Evolutionary conservation across 2,888 invertebrate genomes (phyloP), one percentile per base, ranked within the genome.

Genomic region (Calephelis perditalis): DNA sequence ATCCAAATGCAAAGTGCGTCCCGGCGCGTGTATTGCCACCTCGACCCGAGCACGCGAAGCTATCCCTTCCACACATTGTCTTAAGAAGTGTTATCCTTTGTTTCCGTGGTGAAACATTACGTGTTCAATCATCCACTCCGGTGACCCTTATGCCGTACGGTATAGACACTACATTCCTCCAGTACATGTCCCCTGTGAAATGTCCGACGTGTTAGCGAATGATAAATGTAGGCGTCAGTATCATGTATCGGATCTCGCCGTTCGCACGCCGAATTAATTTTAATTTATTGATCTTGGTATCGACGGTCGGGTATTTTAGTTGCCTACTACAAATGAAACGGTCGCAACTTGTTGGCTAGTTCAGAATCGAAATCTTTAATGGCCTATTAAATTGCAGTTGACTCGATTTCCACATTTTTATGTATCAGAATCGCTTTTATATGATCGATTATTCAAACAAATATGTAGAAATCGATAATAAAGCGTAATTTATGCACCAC

Each of bases 211-310:
- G 89, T 89, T 89, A 87, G 83, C 88, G 88, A 89, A 89, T 89
- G 90, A 89, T 90, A 89, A 88, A 90, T 90, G 89, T 87, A 90
- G 88, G 89, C 89, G 90, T 88, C 81, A 81, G 76, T 89, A 90
- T 90, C 90, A 85, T 82, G 80, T 85, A 90, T 90, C 89, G 89
- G 86, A 90, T 90, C 89, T 87, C 81, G 72, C 79, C 88, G 89
- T 89, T 90, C 88, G 90, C 89, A 87, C 87, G 87, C 88, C 89
- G 90, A 90, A 90, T 89, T 90, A 89, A 90, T 90, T 89, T 90
- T 89, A 89, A 90, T 89, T 90, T 90, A 90, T 90, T 88, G 90
- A 88, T 87, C 86, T 85, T 78, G 79, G 85, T 86, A 88, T 86
- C 84, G 86, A 82, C 83, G 80, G 15, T 78, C 71, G 82, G 85